Evolutionary conservation across 1,140 invertebrate species (phyloP).

Genomic region (Drosophila kepulauana): DNA sequence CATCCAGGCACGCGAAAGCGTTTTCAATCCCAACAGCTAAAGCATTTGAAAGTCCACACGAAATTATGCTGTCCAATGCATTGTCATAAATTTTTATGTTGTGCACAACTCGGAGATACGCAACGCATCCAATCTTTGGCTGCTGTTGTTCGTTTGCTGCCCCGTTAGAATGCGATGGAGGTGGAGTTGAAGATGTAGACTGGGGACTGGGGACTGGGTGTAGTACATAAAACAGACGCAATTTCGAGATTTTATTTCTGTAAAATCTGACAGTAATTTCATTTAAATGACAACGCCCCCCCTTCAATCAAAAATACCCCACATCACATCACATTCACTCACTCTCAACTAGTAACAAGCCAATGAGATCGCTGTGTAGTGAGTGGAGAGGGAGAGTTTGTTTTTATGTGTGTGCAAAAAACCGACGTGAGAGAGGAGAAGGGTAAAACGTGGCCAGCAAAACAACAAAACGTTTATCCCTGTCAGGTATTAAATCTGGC

Average conservation of each 20-base stretch:
- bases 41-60: constrained; percentile 58
- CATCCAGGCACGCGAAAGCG: constrained; percentile 30
- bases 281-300: constrained; percentile 75
- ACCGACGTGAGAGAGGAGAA: constrained; percentile 28
- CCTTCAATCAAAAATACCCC: constrained; percentile 12
- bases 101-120: constrained; percentile 46
- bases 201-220: neutral
- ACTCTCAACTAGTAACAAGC: constrained; percentile 32
- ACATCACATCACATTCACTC: constrained; percentile 8
- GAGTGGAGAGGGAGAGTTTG: neutral
- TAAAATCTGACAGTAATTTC: constrained; percentile 83
- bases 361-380: constrained; percentile 15
- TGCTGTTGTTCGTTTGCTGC: no score
- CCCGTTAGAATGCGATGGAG: constrained; percentile 25
- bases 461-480: constrained; percentile 72
- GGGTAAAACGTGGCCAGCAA: constrained; percentile 22
- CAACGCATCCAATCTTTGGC: constrained; percentile 23
- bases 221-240: constrained; percentile 77
- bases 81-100: constrained; percentile 74
- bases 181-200: neutral
- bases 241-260: constrained; percentile 79
- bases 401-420: no score
- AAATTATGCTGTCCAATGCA: constrained; percentile 73
- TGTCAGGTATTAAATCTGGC: constrained; percentile 79
- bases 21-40: constrained; percentile 51